Evolutionary conservation across 2,797 vertebrate species (phyloP).

Genomic region (Podargus strigoides): DNA sequence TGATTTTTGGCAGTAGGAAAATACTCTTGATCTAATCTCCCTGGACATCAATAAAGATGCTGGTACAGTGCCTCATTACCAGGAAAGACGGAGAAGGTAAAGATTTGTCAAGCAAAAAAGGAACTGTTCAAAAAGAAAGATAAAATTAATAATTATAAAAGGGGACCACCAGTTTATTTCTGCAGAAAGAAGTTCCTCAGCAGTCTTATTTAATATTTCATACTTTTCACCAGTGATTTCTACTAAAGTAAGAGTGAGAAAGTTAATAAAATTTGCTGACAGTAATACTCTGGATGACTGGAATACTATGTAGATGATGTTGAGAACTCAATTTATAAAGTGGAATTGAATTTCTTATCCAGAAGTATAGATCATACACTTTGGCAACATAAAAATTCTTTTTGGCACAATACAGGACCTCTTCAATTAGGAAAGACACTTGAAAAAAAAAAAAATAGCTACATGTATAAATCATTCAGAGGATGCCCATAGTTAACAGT

Average conservation of each 20-base stretch:
- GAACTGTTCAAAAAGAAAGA: background rate
- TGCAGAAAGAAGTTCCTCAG: background rate
- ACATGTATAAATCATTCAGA: no score
- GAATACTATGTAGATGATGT: background rate
- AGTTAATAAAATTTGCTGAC: background rate
- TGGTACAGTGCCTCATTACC: background rate
- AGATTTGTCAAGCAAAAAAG: background rate
- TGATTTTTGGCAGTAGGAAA: background rate
- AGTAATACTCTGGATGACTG: background rate
- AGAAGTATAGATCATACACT: background rate
- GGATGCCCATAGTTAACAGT: rapidly evolving
- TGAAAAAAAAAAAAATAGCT: background rate
- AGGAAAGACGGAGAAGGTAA: background rate
- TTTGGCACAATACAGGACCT: background rate
- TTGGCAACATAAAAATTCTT: background rate
- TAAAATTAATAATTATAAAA: background rate
- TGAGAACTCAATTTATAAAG: background rate
- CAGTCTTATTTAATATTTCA: background rate
- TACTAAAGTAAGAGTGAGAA: background rate
- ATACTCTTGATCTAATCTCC: background rate
- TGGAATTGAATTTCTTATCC: background rate
- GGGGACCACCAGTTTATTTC: background rate
- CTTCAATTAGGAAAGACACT: background rate
- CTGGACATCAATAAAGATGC: background rate
- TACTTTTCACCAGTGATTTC: background rate